A percentile compares a stretch with the other conserved stretches of the same genome.
phyloP scores from a whole-genome alignment of 1,140 invertebrate species.

The Teleogryllus occipitalis region DNA sequence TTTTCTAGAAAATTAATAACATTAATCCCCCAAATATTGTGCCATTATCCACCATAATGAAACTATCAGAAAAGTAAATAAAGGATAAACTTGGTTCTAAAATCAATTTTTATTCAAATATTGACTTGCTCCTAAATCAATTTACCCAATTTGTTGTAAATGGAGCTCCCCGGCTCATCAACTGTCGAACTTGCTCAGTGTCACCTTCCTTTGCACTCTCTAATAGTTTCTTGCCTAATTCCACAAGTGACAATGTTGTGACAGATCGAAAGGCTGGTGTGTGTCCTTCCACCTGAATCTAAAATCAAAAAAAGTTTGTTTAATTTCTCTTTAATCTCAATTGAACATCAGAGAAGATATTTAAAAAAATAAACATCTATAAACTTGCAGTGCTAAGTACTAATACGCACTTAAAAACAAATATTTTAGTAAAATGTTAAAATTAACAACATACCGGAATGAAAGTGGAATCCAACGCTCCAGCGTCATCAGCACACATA shows the following conservation, averaged over 20 bases:
- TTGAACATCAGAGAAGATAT: no score
- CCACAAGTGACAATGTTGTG: slow-evolving; percentile 43
- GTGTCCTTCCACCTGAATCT: neutral
- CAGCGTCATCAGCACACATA: slow-evolving; percentile 33
- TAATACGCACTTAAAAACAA: no score
- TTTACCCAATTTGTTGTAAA: slow-evolving; percentile 86
- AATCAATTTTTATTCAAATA: no score
- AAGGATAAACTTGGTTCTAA: no score
- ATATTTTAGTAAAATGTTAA: slow-evolving; percentile 8
- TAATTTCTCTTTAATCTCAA: no score
- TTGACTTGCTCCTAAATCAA: neutral
- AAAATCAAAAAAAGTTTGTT: no score
- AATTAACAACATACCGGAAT: slow-evolving; percentile 32
- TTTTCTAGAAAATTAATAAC: no score
- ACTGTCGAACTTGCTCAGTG: slow-evolving; percentile 61
- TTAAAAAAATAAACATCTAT: no score
- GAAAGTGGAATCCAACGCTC: slow-evolving; percentile 33
- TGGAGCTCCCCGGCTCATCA: slow-evolving; percentile 79
- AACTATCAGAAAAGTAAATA: no score
- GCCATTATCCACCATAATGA: no score
- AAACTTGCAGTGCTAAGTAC: no score
- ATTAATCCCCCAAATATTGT: no score
- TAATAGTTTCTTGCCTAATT: slow-evolving; percentile 75
- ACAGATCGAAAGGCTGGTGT: slow-evolving; percentile 3
- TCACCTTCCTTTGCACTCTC: slow-evolving; percentile 70